These are phyloP conservation scores for Lasiommata megera DNA, from an alignment of 2,888 invertebrate genomes.

Conservation along the genomic window DNA sequence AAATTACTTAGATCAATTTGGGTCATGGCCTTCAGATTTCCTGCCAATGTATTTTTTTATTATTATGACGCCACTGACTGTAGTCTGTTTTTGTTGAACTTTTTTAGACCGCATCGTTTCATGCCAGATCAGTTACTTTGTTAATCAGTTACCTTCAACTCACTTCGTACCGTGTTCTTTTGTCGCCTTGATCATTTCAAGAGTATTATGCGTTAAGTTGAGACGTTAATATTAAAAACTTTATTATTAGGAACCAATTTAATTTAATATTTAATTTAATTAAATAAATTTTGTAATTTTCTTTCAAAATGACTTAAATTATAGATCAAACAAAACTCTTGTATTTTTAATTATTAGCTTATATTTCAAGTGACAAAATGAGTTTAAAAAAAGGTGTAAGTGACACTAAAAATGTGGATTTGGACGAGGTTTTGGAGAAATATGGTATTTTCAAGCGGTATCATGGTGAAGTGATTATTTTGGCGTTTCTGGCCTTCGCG, in stretches of 20 bases:
- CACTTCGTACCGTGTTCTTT: neutral
- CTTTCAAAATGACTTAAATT: neutral
- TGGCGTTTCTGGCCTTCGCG: constrained; percentile 40
- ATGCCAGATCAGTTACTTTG: neutral
- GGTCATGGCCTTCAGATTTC: too few relatives aligned
- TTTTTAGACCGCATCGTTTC: neutral
- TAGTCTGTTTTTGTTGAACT: neutral
- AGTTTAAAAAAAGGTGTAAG: neutral
- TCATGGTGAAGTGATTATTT: constrained; percentile 36
- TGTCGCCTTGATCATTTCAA: neutral
- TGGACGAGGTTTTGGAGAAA: constrained; percentile 45
- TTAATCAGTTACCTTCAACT: neutral
- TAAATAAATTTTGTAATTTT: neutral
- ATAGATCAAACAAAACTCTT: neutral
- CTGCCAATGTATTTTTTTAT: too few relatives aligned
- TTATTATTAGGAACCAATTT: neutral
- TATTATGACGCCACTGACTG: too few relatives aligned
- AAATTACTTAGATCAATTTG: too few relatives aligned
- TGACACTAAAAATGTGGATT: constrained; percentile 34
- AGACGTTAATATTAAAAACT: neutral
- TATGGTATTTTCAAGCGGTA: constrained; percentile 43
- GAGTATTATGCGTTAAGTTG: neutral
- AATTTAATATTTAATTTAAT: too few relatives aligned
- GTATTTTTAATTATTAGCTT: neutral
- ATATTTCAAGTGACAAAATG: constrained; percentile 21